A percentile compares a stretch with the other conserved stretches of the same genome.
Conservation (phyloP, 2,888 invertebrate species). For the Limulus polyphemus region DNA sequence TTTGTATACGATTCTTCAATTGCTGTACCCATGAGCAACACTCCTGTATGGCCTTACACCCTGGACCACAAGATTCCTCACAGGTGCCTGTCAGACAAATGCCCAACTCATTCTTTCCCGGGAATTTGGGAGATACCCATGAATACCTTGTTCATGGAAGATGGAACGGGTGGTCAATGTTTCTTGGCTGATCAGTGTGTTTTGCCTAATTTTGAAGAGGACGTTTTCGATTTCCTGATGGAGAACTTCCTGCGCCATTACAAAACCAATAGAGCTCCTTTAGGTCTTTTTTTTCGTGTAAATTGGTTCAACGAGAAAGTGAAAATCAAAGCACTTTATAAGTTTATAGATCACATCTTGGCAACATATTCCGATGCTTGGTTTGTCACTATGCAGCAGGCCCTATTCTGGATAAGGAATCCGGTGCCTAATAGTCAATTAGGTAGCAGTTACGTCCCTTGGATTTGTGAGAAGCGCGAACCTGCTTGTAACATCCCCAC, state of each 20-base stretch:
- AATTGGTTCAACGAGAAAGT: constrained; percentile 25
- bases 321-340: constrained; percentile 26
- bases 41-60: constrained; percentile 28
- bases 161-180: constrained; percentile 26
- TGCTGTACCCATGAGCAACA: constrained; percentile 11
- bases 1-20: constrained; percentile 26
- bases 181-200: constrained; percentile 41
- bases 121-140: constrained; percentile 35
- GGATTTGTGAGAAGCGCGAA: constrained; percentile 40
- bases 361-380: constrained; percentile 25
- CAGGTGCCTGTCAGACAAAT: constrained; percentile 20
- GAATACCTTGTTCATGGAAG: constrained; percentile 26
- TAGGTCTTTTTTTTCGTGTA: constrained; percentile 28
- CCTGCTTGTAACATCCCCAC: constrained; percentile 20
- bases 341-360: constrained; percentile 24
- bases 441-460: constrained; percentile 3
- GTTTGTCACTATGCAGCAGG: constrained; percentile 28
- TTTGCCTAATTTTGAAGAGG: constrained; percentile 52
- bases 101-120: constrained; percentile 33
- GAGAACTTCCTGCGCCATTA: constrained; percentile 29
- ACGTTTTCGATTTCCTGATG: constrained; percentile 35
- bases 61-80: constrained; percentile 22
- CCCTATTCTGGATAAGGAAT: constrained; percentile 24
- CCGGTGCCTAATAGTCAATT: constrained; percentile 7
- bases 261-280: constrained; percentile 25